Conservation (phyloP, 2,888 invertebrate genomes). For the Latheticus oryzae region DNA sequence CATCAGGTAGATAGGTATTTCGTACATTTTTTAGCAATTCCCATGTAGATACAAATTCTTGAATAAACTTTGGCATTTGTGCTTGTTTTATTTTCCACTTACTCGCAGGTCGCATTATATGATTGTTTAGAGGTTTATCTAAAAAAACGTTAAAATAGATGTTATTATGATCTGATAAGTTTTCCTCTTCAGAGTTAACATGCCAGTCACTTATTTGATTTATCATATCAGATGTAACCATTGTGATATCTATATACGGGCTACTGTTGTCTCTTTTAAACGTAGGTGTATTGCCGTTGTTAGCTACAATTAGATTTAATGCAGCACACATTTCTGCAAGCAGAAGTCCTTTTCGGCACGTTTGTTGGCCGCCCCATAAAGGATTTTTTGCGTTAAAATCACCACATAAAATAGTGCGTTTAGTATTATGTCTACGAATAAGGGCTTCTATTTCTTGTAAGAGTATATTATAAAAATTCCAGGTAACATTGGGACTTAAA, state of each 20-base stretch:
- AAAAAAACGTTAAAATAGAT: too few relatives aligned
- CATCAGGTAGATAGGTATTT: too few relatives aligned
- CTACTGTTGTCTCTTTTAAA: background rate
- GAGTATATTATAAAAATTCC: background rate
- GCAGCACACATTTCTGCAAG: background rate
- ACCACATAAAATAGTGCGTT: background rate
- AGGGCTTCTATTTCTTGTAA: background rate
- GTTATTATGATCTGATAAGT: background rate
- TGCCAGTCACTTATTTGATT: background rate
- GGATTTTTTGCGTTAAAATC: constrained; percentile 3
- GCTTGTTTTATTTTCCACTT: too few relatives aligned
- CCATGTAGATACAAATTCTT: too few relatives aligned
- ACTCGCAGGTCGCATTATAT: too few relatives aligned
- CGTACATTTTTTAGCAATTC: too few relatives aligned
- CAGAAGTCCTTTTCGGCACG: background rate
- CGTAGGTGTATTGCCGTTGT: constrained; percentile 1
- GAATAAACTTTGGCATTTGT: too few relatives aligned
- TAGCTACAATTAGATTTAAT: background rate
- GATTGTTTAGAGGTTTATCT: too few relatives aligned
- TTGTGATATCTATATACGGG: background rate
- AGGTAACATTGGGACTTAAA: background rate
- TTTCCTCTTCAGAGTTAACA: background rate
- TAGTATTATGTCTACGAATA: background rate
- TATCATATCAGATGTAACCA: background rate
- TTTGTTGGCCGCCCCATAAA: background rate